Evolutionary conservation across 2,113 vertebrate genomes (phyloP).

Genomic region (Malurus cyaneus): DNA sequence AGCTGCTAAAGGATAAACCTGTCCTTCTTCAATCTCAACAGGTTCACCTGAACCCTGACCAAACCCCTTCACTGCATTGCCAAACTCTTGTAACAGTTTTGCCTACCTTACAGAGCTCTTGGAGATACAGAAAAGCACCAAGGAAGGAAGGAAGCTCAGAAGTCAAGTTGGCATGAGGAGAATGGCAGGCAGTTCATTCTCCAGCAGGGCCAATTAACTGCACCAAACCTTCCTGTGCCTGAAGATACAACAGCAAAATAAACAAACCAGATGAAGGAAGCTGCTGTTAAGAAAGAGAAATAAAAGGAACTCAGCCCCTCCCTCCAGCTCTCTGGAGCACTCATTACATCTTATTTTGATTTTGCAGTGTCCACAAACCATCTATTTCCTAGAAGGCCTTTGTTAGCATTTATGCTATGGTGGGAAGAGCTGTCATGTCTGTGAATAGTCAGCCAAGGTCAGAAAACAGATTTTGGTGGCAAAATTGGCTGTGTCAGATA

Average conservation of each 20-base stretch:
- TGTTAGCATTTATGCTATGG: background rate
- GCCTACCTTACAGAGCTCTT: background rate
- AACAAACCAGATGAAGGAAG: background rate
- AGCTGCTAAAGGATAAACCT: background rate
- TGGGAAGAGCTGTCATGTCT: background rate
- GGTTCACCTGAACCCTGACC: background rate
- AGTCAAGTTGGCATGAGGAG: background rate
- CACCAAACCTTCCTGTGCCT: background rate
- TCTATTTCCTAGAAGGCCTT: background rate
- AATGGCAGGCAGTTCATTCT: background rate
- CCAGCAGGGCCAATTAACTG: rapidly evolving
- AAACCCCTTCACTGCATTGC: background rate
- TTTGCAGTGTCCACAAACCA: background rate
- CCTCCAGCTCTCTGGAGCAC: background rate
- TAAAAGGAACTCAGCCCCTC: background rate
- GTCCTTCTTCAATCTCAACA: background rate
- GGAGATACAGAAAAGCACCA: background rate
- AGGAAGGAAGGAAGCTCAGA: background rate
- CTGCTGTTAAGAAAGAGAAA: background rate
- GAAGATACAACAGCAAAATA: background rate
- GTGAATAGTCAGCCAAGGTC: constrained; percentile 25
- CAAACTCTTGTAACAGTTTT: background rate
- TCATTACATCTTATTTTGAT: background rate
- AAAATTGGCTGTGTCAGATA: constrained; percentile 59
- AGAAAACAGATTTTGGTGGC: constrained; percentile 32